phyloP scores from a whole-genome alignment of 1,140 invertebrate species.

The Drosophila melanica region DNA sequence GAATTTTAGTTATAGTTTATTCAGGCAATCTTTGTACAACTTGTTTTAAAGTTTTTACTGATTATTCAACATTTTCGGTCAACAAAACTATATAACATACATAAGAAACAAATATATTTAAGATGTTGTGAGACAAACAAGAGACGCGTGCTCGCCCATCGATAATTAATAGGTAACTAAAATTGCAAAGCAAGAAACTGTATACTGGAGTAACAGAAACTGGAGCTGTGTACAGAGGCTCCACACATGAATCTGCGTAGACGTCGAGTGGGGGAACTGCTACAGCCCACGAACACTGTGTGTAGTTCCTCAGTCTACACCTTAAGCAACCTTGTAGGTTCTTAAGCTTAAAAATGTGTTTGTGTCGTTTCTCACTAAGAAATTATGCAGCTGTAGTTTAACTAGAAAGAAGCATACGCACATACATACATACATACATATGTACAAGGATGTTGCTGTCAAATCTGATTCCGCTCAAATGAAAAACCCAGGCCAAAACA shows the following conservation, averaged over 20 bases:
- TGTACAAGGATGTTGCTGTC: not conserved
- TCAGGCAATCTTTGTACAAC: conserved; percentile 12
- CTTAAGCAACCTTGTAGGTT: conserved; percentile 18
- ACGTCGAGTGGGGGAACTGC: conserved; percentile 72
- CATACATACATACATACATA: conserved; percentile 11
- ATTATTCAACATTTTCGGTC: conserved; percentile 17
- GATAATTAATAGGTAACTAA: conserved; percentile 41
- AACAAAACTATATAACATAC: conserved; percentile 4
- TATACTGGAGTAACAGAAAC: conserved; percentile 25
- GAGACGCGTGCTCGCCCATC: conserved; percentile 20
- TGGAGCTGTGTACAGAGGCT: conserved; percentile 11
- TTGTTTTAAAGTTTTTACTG: conserved; percentile 33
- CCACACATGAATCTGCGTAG: conserved; percentile 53
- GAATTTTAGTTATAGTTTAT: conserved; percentile 13
- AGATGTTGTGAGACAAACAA: not conserved
- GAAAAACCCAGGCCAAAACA: not conserved
- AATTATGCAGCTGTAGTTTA: not conserved
- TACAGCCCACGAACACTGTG: conserved; percentile 52
- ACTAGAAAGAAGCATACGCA: not conserved
- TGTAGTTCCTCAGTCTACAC: conserved; percentile 15
- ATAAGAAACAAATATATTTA: not conserved
- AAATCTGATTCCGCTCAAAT: not conserved
- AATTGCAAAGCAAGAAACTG: conserved; percentile 19
- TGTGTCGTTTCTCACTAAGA: conserved; percentile 2
- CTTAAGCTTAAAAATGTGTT: conserved; percentile 1